A percentile compares a stretch with the other conserved stretches of the same genome.
These are phyloP conservation scores for Panagrolaimus sp. DNA, from an alignment of 1,140 invertebrate genomes.

Conservation along the genomic window DNA sequence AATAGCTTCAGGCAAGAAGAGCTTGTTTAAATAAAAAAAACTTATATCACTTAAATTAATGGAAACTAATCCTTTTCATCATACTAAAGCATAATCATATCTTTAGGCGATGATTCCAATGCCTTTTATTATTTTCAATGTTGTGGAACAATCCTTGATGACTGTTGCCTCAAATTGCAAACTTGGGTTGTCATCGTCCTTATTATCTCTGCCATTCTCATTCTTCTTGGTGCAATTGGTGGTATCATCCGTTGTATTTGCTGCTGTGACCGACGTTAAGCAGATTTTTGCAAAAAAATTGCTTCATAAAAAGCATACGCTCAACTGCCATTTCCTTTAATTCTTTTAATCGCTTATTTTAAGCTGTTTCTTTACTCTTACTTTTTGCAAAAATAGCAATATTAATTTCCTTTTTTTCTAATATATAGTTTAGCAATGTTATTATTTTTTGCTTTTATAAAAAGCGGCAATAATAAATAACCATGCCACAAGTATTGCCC, in stretches of 20 bases:
- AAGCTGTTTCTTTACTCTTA: not conserved
- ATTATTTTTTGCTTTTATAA: not conserved
- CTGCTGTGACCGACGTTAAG: conserved; percentile 7
- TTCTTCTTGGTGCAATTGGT: not conserved
- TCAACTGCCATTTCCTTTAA: not conserved
- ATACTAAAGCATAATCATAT: not conserved
- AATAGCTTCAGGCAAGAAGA: too few species aligned
- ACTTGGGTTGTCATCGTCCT: conserved; percentile 12
- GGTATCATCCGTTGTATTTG: conserved; percentile 1
- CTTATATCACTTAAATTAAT: too few species aligned
- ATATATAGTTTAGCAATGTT: not conserved
- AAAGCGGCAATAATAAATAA: not conserved
- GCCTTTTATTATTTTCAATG: conserved; percentile 11
- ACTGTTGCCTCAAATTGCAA: conserved; percentile 2
- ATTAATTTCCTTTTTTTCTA: not conserved
- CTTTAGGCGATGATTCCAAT: conserved; percentile 17
- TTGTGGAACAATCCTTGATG: conserved; percentile 1
- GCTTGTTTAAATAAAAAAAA: too few species aligned
- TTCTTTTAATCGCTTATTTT: not conserved
- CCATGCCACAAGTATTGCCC: conserved; percentile 14
- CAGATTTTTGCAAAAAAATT: not conserved
- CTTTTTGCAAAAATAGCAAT: not conserved
- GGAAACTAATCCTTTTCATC: too few species aligned
- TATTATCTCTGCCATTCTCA: not conserved
- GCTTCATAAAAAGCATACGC: not conserved